A percentile compares a stretch with the other conserved stretches of the same genome.
phyloP scores from a whole-genome alignment of 2,888 invertebrate species.

The Scaptomyza cyrtandrae region DNA sequence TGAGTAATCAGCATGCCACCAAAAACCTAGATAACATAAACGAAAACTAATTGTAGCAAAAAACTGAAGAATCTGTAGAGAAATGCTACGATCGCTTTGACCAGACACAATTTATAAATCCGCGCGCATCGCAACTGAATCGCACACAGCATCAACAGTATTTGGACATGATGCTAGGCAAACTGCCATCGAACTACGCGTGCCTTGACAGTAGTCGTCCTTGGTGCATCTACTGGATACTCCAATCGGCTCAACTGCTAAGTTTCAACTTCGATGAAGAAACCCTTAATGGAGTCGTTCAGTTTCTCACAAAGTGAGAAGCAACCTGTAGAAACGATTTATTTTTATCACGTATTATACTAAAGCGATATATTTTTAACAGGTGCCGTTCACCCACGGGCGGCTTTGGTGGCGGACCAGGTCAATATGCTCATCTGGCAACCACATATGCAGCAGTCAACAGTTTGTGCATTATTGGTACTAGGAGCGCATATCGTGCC shows the following conservation, averaged over 20 bases:
- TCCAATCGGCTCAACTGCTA: conserved; percentile 94
- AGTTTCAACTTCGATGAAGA: conserved; percentile 87
- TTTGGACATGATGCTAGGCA: conserved; percentile 88
- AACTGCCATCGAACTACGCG: conserved; percentile 90
- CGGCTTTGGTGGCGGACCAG: conserved; percentile 97
- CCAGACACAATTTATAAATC: conserved; percentile 85
- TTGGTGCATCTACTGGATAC: conserved; percentile 99
- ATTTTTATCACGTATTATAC: not conserved
- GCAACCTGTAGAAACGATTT: no score
- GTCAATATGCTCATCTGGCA: conserved; percentile 96
- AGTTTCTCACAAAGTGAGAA: conserved; percentile 88
- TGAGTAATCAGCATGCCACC: conserved; percentile 71
- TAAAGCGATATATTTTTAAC: not conserved
- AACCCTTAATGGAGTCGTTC: conserved; percentile 86
- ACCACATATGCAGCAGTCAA: conserved; percentile 99
- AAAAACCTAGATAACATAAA: conserved; percentile 5
- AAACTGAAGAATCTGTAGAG: conserved; percentile 86
- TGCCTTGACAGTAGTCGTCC: conserved; percentile 97
- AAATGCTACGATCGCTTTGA: conserved; percentile 86
- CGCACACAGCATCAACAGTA: conserved; percentile 88
- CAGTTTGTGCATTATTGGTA: conserved; percentile 95
- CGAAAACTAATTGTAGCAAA: conserved; percentile 83
- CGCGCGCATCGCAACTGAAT: conserved; percentile 87
- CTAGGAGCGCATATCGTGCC: conserved; percentile 93
- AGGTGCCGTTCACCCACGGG: conserved; percentile 86